These are phyloP conservation scores for Danio aesculapii DNA, from an alignment of 2,797 vertebrate species.

Conservation along the genomic window DNA sequence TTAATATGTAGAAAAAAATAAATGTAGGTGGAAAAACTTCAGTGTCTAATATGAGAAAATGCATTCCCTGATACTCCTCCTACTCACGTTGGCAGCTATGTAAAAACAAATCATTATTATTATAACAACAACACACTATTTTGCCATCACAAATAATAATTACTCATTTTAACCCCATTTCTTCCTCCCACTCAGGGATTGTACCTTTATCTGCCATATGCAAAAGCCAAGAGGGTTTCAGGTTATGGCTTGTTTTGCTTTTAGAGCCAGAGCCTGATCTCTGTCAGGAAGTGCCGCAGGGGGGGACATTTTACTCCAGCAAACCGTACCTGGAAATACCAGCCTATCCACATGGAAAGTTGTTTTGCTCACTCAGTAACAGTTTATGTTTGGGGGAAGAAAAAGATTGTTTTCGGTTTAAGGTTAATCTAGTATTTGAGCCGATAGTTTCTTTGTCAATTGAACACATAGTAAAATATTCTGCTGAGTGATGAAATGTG, in stretches of 20 bases:
- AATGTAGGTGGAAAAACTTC: too few relatives aligned
- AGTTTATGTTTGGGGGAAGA: background rate
- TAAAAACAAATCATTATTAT: conserved; percentile 4
- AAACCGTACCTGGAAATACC: conserved; percentile 68
- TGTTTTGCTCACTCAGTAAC: conserved; percentile 28
- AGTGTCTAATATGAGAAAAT: background rate
- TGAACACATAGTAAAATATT: background rate
- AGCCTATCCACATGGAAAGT: conserved; percentile 46
- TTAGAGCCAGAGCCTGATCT: conserved; percentile 56
- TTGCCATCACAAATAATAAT: conserved; percentile 16
- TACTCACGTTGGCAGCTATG: background rate
- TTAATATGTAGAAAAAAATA: background rate
- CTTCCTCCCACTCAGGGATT: conserved; percentile 45
- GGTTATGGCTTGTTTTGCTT: conserved; percentile 53
- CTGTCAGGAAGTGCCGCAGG: conserved; percentile 60
- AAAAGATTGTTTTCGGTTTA: background rate
- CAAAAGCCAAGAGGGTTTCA: conserved; percentile 45
- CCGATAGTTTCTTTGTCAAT: background rate
- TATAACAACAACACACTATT: conserved; percentile 19
- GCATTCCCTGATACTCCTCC: background rate
- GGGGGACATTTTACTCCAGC: conserved; percentile 43
- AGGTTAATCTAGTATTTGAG: background rate
- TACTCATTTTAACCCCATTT: conserved; percentile 10
- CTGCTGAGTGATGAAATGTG: background rate
- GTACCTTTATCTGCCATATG: conserved; percentile 56